Conservation (phyloP, 2,888 invertebrate genomes). For the Chaitophorus viminalis region DNA sequence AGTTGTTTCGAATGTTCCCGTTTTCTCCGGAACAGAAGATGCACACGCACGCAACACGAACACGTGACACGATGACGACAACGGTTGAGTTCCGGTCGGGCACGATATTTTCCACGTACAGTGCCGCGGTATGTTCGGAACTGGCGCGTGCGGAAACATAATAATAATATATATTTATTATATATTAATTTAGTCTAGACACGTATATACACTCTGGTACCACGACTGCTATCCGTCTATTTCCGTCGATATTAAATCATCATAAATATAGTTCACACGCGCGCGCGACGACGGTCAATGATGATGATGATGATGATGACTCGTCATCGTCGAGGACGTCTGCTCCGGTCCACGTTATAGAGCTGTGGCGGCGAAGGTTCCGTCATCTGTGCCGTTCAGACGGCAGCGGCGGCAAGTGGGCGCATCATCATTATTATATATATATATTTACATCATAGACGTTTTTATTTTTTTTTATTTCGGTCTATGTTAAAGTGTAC, state of each 20-base stretch:
- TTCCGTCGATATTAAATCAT: slow-evolving; percentile 36
- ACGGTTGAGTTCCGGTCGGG: no score
- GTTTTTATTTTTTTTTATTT: background rate
- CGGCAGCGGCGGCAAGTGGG: slow-evolving; percentile 26
- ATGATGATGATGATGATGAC: no score
- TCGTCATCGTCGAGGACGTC: slow-evolving; percentile 28
- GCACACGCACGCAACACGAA: no score
- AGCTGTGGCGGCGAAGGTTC: slow-evolving; percentile 17
- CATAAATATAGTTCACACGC: slow-evolving; percentile 19
- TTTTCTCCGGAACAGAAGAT: no score
- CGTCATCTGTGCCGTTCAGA: background rate
- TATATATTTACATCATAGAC: background rate
- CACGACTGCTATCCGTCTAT: background rate
- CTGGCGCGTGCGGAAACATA: no score
- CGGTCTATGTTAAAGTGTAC: background rate
- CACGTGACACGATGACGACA: no score
- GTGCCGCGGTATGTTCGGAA: no score
- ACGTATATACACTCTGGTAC: background rate
- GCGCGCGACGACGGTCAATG: background rate
- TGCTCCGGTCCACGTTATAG: background rate
- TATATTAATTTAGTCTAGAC: no score
- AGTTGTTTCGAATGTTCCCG: no score
- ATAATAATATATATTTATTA: no score
- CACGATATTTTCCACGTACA: no score
- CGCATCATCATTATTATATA: background rate